Evolutionary conservation across 2,888 invertebrate genomes (phyloP), one percentile per base, ranked within the genome.

Genomic region (Drosophila limbata): DNA sequence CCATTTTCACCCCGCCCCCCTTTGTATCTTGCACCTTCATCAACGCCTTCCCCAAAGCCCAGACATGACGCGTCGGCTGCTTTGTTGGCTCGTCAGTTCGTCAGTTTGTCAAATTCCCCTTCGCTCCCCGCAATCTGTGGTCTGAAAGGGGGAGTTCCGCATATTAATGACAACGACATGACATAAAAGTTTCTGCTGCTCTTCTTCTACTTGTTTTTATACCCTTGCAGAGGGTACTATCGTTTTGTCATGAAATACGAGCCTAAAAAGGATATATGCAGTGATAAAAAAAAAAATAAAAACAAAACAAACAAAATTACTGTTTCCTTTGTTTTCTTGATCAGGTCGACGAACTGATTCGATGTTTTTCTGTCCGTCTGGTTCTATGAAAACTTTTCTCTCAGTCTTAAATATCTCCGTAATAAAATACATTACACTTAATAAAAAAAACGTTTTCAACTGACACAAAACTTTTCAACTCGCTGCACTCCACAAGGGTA

Each of bases 151-250:
- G 50, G 19, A 5, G 13, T 33, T 56, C n/a, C 61, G 39, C 66
- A 69, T 76, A 79, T 79, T 71, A 79, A 82, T 79, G 77, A 67
- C 64, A 69, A 44, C 63, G 42, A 61, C 67, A 50, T 64, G 60
- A 50, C 65, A 80, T 71, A 42, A 64, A 79, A 79, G 47, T 82
- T 83, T 66, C 51, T 55, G 31, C 56, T 64, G 37, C 33, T 50
- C 48, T 19, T 48, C 21, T n/a, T 42, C 33, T 59, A 40, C 35
- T 51, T 39, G 33, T 53, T 56, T 15, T 69, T 13, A 35, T 35
- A 35, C 35, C 35, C 13, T 35, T 35, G 1, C 4, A 13, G 13
- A 35, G 35, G 4, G 13, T 35, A 35, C 5, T 13, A 13, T 2
- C 1, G 1, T 35, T 4, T 13, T 11, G 11, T 33, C 4, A 11